These are phyloP conservation scores for Neodiprion lecontei DNA, from an alignment of 1,140 invertebrate genomes.

Conservation along the genomic window DNA sequence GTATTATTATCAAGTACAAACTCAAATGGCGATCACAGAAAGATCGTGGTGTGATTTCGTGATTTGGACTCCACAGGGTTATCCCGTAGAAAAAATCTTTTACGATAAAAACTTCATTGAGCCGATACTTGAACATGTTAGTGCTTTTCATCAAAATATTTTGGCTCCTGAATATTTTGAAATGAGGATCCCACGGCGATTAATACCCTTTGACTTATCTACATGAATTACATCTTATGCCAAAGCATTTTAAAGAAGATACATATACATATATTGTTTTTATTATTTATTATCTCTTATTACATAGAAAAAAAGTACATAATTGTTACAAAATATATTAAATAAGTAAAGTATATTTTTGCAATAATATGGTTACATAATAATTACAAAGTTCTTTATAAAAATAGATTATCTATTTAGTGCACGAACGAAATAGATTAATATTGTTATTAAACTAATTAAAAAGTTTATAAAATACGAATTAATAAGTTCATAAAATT, in stretches of 20 bases:
- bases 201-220: conserved; percentile 25
- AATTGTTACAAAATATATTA: too few species aligned
- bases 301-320: too few species aligned
- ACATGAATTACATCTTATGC: neutral
- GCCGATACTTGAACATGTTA: conserved; percentile 16
- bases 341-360: too few species aligned
- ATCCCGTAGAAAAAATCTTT: conserved; percentile 23
- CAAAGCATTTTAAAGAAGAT: too few species aligned
- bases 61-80: conserved; percentile 30
- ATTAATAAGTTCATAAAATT: too few species aligned
- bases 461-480: conserved; percentile 9
- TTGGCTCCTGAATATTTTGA: conserved; percentile 34
- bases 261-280: too few species aligned
- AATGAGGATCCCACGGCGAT: conserved; percentile 29
- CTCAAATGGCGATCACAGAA: conserved; percentile 28
- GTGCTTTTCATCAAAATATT: conserved; percentile 28
- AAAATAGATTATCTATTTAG: too few species aligned
- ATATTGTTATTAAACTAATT: too few species aligned
- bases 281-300: too few species aligned
- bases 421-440: too few species aligned
- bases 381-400: too few species aligned
- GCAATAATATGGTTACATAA: too few species aligned
- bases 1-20: conserved; percentile 29
- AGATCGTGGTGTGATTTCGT: conserved; percentile 34
- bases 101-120: conserved; percentile 26